A percentile compares a stretch with the other conserved stretches of the same genome.
These are phyloP conservation scores for Nycticryphes semicollaris DNA, from an alignment of 2,113 vertebrate species.

Conservation along the genomic window DNA sequence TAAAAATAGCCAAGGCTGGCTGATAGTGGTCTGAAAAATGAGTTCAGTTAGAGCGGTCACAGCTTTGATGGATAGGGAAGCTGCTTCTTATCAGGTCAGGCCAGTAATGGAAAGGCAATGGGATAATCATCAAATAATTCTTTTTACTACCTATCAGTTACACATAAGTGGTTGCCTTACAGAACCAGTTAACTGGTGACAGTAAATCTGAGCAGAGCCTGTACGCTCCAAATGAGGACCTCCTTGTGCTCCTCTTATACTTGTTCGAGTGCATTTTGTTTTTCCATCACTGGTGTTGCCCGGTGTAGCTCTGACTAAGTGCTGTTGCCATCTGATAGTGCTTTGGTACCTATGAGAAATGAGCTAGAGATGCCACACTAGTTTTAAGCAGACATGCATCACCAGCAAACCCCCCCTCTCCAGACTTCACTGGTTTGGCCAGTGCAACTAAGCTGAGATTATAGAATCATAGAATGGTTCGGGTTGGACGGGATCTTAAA, in stretches of 20 bases:
- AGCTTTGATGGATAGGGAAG: constrained; percentile 55
- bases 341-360: background rate
- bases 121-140: constrained; percentile 67
- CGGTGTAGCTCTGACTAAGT: background rate
- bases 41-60: constrained; percentile 46
- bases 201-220: constrained; percentile 34
- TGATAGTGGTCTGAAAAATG: constrained; percentile 67
- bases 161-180: constrained; percentile 59
- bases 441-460: background rate
- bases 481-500: too few species aligned
- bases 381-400: background rate
- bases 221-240: background rate
- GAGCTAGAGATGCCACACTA: background rate
- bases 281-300: background rate
- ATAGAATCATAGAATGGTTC: too few species aligned
- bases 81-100: constrained; percentile 63
- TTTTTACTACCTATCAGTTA: constrained; percentile 66
- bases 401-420: background rate
- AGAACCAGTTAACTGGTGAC: constrained; percentile 57
- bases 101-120: constrained; percentile 67
- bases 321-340: background rate
- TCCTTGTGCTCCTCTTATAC: background rate
- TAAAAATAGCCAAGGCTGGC: constrained; percentile 68
- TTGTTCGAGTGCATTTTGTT: background rate
- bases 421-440: background rate